Evolutionary conservation across 2,797 vertebrate species (phyloP).

Genomic region (Natrix natrix): DNA sequence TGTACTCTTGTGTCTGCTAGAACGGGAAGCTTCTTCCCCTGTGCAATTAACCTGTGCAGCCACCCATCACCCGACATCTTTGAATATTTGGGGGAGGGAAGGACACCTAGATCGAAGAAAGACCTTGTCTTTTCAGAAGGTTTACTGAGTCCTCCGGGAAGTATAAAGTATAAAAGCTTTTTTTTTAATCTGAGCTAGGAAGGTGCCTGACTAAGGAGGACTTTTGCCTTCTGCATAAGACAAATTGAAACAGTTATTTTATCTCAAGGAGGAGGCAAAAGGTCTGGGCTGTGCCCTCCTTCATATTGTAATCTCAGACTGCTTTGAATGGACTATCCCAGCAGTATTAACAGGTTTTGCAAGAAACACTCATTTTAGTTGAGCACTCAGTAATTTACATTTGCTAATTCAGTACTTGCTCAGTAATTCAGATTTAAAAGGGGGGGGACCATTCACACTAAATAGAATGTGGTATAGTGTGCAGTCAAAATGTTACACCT

Average conservation of each 20-base stretch:
- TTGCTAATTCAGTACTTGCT: neutral
- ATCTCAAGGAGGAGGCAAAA: neutral
- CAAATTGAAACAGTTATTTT: neutral
- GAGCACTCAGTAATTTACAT: too few species aligned
- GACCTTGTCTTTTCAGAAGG: neutral
- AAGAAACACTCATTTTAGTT: neutral
- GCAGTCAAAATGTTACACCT: neutral
- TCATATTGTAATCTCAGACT: neutral
- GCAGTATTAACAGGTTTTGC: neutral
- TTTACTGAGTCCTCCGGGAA: neutral
- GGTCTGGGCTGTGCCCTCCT: neutral
- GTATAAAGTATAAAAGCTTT: neutral
- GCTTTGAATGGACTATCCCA: neutral
- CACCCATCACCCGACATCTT: neutral
- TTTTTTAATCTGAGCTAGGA: neutral
- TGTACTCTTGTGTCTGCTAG: neutral
- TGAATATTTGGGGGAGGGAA: neutral
- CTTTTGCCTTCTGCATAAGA: neutral
- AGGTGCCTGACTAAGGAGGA: neutral
- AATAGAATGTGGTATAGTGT: neutral
- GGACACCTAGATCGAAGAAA: neutral
- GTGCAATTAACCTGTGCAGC: neutral
- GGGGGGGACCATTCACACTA: neutral
- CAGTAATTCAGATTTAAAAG: neutral
- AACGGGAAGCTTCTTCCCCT: neutral